A percentile compares a stretch with the other conserved stretches of the same genome.
These are phyloP conservation scores for Callimorpha dominula DNA, from an alignment of 2,888 invertebrate species.

Conservation along the genomic window DNA sequence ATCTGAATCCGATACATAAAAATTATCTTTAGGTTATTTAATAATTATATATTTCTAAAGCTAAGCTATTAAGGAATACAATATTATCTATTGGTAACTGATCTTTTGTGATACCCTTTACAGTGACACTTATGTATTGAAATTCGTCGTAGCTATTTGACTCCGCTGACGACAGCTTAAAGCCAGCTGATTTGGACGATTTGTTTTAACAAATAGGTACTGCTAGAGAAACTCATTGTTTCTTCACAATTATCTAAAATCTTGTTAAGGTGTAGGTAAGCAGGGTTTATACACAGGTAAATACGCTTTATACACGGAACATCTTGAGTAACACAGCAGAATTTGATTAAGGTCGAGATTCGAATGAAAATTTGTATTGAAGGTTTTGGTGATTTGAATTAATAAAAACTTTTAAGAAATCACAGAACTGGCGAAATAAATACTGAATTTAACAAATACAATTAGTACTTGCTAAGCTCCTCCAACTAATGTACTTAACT, in stretches of 20 bases:
- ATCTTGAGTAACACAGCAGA: background rate
- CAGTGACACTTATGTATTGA: slow-evolving; percentile 42
- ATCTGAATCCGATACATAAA: too few species aligned
- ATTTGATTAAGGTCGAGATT: slow-evolving; percentile 5
- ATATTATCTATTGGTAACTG: background rate
- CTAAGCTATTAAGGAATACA: background rate
- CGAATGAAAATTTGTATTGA: background rate
- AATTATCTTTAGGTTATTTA: too few species aligned
- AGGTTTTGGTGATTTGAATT: background rate
- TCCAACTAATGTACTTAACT: background rate
- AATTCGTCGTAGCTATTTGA: slow-evolving; percentile 54
- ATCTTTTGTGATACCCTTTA: slow-evolving; percentile 30
- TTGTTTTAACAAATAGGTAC: slow-evolving; percentile 49
- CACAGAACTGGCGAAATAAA: too few species aligned
- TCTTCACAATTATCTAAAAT: slow-evolving; percentile 13
- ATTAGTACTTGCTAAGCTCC: background rate
- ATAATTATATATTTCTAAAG: too few species aligned
- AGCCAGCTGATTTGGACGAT: slow-evolving; percentile 48
- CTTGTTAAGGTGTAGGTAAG: slow-evolving; percentile 6
- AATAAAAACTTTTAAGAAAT: background rate
- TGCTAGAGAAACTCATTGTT: slow-evolving; percentile 25
- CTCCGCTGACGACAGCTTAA: slow-evolving; percentile 54
- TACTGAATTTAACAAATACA: background rate
- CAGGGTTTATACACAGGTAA: background rate
- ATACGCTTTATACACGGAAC: background rate